Evolutionary conservation across 2,888 invertebrate genomes (phyloP).

Genomic region (Melinaea marsaeus): DNA sequence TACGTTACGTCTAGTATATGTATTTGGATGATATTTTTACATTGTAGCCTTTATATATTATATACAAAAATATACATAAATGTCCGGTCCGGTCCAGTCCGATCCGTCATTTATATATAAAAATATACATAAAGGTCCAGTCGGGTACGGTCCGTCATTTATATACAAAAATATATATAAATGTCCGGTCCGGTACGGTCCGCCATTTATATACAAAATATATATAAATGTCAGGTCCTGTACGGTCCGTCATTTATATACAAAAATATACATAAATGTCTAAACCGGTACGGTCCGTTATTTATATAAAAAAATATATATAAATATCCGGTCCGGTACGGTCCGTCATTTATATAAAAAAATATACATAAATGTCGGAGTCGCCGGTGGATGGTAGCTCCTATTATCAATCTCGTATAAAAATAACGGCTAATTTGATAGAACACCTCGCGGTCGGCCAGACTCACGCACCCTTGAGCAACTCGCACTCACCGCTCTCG

Average conservation of each 20-base stretch:
- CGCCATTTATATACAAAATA: conserved; percentile 69
- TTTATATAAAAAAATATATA: conserved; percentile 77
- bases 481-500: conserved; percentile 10
- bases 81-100: conserved; percentile 42
- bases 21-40: conserved; percentile 66
- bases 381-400: conserved; percentile 33
- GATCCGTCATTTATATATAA: conserved; percentile 65
- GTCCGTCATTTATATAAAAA: conserved; percentile 60
- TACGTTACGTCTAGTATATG: conserved; percentile 46
- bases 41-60: conserved; percentile 64
- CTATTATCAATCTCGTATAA: conserved; percentile 49
- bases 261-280: conserved; percentile 75
- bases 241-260: conserved; percentile 75
- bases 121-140: conserved; percentile 73
- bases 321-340: conserved; percentile 57
- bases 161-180: conserved; percentile 77
- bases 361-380: conserved; percentile 65
- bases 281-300: conserved; percentile 54
- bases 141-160: conserved; percentile 48
- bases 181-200: conserved; percentile 51
- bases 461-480: conserved; percentile 35
- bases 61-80: conserved; percentile 77
- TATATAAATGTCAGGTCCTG: conserved; percentile 62
- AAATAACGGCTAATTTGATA: conserved; percentile 58
- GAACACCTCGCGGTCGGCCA: conserved; percentile 40